phyloP scores from a whole-genome alignment of 2,113 vertebrate genomes.

The Xerus inauris region DNA sequence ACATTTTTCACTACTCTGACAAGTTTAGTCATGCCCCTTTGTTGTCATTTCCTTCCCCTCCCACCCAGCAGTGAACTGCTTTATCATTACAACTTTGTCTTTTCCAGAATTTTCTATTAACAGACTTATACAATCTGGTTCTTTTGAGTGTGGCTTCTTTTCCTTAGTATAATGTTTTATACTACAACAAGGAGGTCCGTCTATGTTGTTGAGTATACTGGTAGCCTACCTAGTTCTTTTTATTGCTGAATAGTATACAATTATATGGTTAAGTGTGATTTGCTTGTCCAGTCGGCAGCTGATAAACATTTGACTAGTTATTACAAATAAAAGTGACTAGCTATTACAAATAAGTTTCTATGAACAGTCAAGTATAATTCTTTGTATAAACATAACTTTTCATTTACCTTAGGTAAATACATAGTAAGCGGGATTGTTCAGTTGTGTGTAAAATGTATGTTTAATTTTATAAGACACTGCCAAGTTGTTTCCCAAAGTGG shows the following conservation, averaged over 20 bases:
- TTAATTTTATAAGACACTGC: background rate
- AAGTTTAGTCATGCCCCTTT: background rate
- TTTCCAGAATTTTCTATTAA: background rate
- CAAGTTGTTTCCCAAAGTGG: background rate
- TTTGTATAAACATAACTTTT: background rate
- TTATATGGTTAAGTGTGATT: background rate
- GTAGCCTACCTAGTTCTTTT: background rate
- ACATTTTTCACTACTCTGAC: background rate
- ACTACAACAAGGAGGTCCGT: background rate
- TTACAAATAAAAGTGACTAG: background rate
- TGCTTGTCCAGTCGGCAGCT: background rate
- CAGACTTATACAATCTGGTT: background rate
- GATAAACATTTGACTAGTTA: background rate
- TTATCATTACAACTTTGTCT: background rate
- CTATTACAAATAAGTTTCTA: background rate
- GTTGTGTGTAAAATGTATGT: background rate
- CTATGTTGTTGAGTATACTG: background rate
- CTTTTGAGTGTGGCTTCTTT: background rate
- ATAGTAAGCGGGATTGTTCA: background rate
- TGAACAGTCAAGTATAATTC: background rate
- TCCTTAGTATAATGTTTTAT: background rate
- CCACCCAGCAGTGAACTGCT: background rate
- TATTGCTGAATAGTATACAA: background rate
- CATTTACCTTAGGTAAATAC: conserved; percentile 24
- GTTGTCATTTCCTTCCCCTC: background rate